Evolutionary conservation across 2,113 vertebrate genomes (phyloP), one percentile per base, ranked within the genome.

Genomic region (Xerus inauris): DNA sequence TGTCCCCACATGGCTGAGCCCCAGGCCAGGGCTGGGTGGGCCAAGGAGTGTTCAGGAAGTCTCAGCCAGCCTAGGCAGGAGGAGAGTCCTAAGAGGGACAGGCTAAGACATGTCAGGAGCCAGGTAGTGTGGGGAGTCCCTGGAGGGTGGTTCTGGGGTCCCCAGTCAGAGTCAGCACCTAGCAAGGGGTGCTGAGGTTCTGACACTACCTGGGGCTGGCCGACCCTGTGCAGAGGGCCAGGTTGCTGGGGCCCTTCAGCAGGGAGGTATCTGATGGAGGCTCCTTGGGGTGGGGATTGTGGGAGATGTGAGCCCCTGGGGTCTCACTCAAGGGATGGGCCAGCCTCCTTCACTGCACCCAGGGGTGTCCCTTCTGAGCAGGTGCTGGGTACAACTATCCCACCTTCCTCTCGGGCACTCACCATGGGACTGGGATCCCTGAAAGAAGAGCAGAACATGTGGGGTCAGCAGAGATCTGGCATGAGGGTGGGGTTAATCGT

Each of bases 401-500:
- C 0, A 0, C 8, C 3, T 54, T 14, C 28, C 4, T 4, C 92
- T 97, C 38, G 40, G 54, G 80, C 13, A 19, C 0, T 0, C n/a
- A 35, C 8, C 24, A 0, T 3, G 19, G 81, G 71, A 30, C 42
- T 97, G 40, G 6, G 16, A 94, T 85, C 92, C 71, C 65, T 5
- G 0, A 1, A 87, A 87, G 57, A n/a, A 2, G 16, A 73, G 81
- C 17, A 26, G 85, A 26, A 87, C 38, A 73, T 54, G 94, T 82
- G 83, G 95, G 90, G 95, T 95, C 77, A 93, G 97, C 35, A 76
- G 59, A 38, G 95, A 65, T 51, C 59, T 49, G 2, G 20, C 7
- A 14, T 57, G 0, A 17, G 92, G 91, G 80, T 6, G 95, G 96
- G 94, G 96, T 96, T 94, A 94, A 89, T 65, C 89, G 89, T 91